Conservation (phyloP, 2,113 vertebrate species). For the Vombatus ursinus region DNA sequence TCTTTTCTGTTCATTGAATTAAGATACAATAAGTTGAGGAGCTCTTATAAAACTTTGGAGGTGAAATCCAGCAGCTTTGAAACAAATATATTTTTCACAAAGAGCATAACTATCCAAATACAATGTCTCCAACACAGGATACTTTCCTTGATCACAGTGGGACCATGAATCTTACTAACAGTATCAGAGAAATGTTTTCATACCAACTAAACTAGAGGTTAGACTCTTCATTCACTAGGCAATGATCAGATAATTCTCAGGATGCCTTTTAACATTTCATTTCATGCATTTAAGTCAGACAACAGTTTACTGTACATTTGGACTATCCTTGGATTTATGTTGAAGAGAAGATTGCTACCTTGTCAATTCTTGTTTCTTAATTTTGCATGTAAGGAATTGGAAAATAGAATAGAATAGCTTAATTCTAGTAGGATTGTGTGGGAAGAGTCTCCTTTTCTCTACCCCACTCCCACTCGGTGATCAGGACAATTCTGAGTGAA, state of each 20-base stretch:
- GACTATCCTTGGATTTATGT: slow-evolving; percentile 8
- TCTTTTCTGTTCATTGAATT: background rate
- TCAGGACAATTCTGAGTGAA: background rate
- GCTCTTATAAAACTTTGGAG: slow-evolving; percentile 64
- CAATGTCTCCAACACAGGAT: background rate
- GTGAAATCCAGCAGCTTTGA: slow-evolving; percentile 58
- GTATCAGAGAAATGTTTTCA: slow-evolving; percentile 16
- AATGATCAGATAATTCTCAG: slow-evolving; percentile 60
- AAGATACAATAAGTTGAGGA: slow-evolving; percentile 9
- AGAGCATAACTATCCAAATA: slow-evolving; percentile 17
- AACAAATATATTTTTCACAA: slow-evolving; percentile 38
- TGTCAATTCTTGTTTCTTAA: slow-evolving; percentile 43
- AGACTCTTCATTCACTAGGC: slow-evolving; percentile 43
- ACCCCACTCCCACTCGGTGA: fast-evolving
- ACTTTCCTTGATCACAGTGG: slow-evolving; percentile 14
- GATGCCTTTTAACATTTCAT: slow-evolving; percentile 50
- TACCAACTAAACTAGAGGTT: slow-evolving; percentile 30
- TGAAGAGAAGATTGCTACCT: slow-evolving; percentile 31
- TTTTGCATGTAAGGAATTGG: slow-evolving; percentile 2
- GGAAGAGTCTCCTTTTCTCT: slow-evolving; percentile 37
- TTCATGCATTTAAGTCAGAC: background rate
- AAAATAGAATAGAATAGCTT: slow-evolving; percentile 29
- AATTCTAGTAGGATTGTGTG: slow-evolving; percentile 34
- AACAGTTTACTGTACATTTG: background rate
- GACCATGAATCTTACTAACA: slow-evolving; percentile 15